Percentiles rank a stretch among this genome's conserved stretches.
Conservation (phyloP, 2,888 invertebrate species). For the Callimorpha dominula region DNA sequence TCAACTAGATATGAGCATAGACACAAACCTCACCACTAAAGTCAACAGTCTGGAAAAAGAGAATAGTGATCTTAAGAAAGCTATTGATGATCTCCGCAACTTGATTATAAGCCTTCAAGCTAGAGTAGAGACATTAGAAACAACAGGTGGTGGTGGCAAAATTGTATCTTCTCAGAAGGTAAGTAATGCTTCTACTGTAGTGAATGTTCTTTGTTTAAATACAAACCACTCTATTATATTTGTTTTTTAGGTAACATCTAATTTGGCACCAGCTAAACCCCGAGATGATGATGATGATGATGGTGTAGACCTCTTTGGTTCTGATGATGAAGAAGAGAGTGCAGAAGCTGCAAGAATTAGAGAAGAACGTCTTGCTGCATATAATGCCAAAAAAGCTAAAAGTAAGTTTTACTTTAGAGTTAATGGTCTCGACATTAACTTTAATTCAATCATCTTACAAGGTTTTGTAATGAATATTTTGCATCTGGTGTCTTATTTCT, state of each 20-base stretch:
- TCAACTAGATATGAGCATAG: slow-evolving; percentile 36
- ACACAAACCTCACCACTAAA: slow-evolving; percentile 86
- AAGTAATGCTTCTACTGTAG: slow-evolving; percentile 22
- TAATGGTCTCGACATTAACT: too few relatives aligned
- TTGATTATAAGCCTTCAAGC: slow-evolving; percentile 81
- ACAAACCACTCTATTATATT: not conserved
- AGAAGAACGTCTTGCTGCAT: slow-evolving; percentile 95
- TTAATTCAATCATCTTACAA: too few relatives aligned
- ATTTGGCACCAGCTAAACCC: slow-evolving; percentile 56
- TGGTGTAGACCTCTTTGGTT: slow-evolving; percentile 93
- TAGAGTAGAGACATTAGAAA: slow-evolving; percentile 77
- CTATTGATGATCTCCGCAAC: slow-evolving; percentile 79
- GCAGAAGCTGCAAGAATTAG: slow-evolving; percentile 91
- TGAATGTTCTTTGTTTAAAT: not conserved
- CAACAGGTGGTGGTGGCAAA: slow-evolving; percentile 57
- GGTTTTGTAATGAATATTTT: too few relatives aligned
- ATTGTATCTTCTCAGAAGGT: slow-evolving; percentile 61
- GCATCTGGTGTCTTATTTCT: not conserved
- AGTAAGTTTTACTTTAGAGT: slow-evolving; percentile 79
- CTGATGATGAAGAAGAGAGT: slow-evolving; percentile 92
- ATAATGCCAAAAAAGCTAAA: slow-evolving; percentile 96
- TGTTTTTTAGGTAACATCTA: slow-evolving; percentile 50
- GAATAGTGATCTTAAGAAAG: slow-evolving; percentile 83
- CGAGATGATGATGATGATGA: slow-evolving; percentile 88
- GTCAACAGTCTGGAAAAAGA: slow-evolving; percentile 87